Conservation (phyloP, 1,140 invertebrate genomes). For the Tetramorium simillimum region DNA sequence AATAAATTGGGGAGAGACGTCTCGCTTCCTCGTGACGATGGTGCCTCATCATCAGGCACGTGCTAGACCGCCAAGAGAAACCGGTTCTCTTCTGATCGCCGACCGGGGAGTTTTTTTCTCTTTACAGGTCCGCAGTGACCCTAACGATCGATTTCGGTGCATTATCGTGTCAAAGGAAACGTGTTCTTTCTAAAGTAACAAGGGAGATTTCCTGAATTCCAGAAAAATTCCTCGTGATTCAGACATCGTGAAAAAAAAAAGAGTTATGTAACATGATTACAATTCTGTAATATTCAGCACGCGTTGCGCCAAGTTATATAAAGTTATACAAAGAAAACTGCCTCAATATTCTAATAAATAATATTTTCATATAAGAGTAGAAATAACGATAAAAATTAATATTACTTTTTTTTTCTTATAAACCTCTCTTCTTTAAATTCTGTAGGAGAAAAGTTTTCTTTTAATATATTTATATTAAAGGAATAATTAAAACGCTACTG, state of each 20-base stretch:
- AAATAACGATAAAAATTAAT: neutral
- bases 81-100: slow-evolving; percentile 64
- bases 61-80: slow-evolving; percentile 67
- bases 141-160: slow-evolving; percentile 65
- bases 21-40: slow-evolving; percentile 55
- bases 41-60: slow-evolving; percentile 71
- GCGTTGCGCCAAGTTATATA: neutral
- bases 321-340: neutral
- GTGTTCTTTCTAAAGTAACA: neutral
- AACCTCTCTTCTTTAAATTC: neutral
- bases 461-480: neutral
- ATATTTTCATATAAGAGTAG: neutral
- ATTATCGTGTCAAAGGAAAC: slow-evolving; percentile 44
- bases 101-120: slow-evolving; percentile 51
- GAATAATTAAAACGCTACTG: neutral
- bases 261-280: neutral
- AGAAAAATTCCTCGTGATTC: neutral
- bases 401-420: neutral
- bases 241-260: neutral
- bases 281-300: neutral
- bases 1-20: slow-evolving; percentile 66
- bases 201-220: neutral
- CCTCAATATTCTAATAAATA: neutral
- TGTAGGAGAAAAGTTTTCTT: neutral
- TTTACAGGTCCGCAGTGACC: slow-evolving; percentile 28